phyloP scores from a whole-genome alignment of 23 tunicate species.

The Ascidia mentula region DNA sequence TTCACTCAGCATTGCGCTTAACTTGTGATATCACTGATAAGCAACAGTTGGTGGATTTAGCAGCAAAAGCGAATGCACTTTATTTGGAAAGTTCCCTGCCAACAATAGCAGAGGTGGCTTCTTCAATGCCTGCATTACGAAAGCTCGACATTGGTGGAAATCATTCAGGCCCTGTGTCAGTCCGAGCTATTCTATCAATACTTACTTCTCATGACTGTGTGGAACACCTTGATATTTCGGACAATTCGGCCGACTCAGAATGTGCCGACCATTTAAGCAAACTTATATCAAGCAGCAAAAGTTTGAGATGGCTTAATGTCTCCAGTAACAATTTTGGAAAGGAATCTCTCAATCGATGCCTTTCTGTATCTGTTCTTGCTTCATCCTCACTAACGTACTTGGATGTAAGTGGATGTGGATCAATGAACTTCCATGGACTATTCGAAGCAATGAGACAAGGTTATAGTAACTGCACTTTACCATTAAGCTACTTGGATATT shows the following conservation, averaged over 20 bases:
- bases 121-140: not conserved
- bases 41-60: not conserved
- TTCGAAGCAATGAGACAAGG: conserved; percentile 59
- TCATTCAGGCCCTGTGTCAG: conserved; percentile 72
- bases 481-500: conserved; percentile 26
- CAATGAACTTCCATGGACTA: conserved; percentile 68
- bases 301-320: conserved; percentile 29
- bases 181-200: conserved; percentile 38
- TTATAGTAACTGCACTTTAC: not conserved
- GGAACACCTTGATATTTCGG: conserved; percentile 43
- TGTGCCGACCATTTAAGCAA: conserved; percentile 46
- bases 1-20: conserved; percentile 14
- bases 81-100: conserved; percentile 26
- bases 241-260: conserved; percentile 72
- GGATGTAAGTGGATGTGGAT: conserved; percentile 60
- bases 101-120: not conserved
- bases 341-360: conserved; percentile 55
- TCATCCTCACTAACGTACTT: conserved; percentile 26
- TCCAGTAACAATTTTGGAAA: conserved; percentile 76
- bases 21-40: conserved; percentile 11
- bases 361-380: conserved; percentile 17
- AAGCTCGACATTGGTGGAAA: conserved; percentile 49
- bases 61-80: conserved; percentile 17
- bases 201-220: conserved; percentile 23
- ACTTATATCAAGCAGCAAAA: conserved; percentile 14